Conservation (phyloP, 2,113 vertebrate genomes). For the Oryzias melastigma region DNA sequence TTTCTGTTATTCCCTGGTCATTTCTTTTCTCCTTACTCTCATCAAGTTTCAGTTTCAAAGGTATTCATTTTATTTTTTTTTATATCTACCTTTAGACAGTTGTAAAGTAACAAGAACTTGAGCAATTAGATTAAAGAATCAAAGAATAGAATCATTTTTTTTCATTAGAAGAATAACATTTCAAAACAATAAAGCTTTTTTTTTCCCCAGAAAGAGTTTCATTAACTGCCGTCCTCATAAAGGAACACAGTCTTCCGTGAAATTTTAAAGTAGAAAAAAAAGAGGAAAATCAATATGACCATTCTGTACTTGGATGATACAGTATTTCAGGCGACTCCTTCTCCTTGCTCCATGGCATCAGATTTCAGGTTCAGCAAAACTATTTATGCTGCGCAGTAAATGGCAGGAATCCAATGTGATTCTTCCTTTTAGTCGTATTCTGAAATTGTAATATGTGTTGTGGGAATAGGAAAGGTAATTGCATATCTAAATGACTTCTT, state of each 20-base stretch:
- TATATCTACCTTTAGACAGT: no score
- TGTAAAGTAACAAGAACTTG: no score
- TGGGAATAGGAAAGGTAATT: conserved; percentile 4
- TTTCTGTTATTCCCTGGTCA: no score
- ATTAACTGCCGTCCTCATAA: conserved; percentile 13
- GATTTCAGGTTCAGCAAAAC: not conserved
- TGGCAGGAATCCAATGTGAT: not conserved
- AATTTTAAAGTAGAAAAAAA: not conserved
- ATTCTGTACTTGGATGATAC: not conserved
- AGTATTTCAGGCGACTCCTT: not conserved
- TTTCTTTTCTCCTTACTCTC: no score
- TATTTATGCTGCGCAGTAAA: not conserved
- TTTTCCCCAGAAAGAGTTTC: not conserved
- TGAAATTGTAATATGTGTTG: conserved; percentile 4
- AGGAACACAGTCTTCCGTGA: not conserved
- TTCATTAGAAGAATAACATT: conserved; percentile 1
- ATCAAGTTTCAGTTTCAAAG: no score
- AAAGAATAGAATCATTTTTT: no score
- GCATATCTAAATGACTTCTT: conserved; percentile 1
- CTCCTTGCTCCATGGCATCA: not conserved
- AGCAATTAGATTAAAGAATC: no score
- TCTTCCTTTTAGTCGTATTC: conserved; percentile 2
- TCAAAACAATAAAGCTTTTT: not conserved
- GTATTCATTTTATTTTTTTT: no score
- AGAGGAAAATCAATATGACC: not conserved